Evolutionary conservation across 1,140 invertebrate species (phyloP).

Genomic region (Drosophila fuyamai): DNA sequence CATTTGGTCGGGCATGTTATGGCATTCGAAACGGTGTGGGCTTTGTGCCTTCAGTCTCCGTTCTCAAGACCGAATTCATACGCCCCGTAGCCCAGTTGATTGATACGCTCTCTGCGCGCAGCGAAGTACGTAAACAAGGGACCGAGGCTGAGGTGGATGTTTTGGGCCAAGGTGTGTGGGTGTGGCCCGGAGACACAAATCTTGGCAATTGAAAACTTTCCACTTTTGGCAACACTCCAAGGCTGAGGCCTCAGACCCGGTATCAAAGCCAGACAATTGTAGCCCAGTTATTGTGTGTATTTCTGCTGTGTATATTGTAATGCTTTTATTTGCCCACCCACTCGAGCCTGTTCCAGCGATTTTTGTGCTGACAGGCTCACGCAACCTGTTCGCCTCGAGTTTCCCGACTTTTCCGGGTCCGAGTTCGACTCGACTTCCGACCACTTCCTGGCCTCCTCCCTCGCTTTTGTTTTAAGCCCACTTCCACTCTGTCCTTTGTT

Average conservation of each 20-base stretch:
- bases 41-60: slow-evolving; percentile 6
- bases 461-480: slow-evolving; percentile 46
- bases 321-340: slow-evolving; percentile 29
- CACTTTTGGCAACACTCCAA: slow-evolving; percentile 53
- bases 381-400: slow-evolving; percentile 15
- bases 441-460: slow-evolving; percentile 46
- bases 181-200: slow-evolving; percentile 34
- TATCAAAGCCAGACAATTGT: slow-evolving; percentile 53
- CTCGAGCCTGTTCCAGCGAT: slow-evolving; percentile 32
- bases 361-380: slow-evolving; percentile 41
- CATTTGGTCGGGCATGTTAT: slow-evolving; percentile 21
- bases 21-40: slow-evolving; percentile 8
- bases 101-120: slow-evolving; percentile 49
- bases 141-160: not conserved
- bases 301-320: slow-evolving; percentile 33
- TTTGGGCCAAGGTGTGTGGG: slow-evolving; percentile 7
- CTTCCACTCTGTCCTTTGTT: slow-evolving; percentile 28
- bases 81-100: slow-evolving; percentile 58
- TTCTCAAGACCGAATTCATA: slow-evolving; percentile 19
- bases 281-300: slow-evolving; percentile 44
- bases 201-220: slow-evolving; percentile 66
- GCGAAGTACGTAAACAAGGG: slow-evolving; percentile 54
- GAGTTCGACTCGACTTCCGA: slow-evolving; percentile 22
- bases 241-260: slow-evolving; percentile 5
- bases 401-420: slow-evolving; percentile 17